Base-by-base conservation (phyloP, 2,797 vertebrate genomes). In the Clamator glandarius region DNA sequence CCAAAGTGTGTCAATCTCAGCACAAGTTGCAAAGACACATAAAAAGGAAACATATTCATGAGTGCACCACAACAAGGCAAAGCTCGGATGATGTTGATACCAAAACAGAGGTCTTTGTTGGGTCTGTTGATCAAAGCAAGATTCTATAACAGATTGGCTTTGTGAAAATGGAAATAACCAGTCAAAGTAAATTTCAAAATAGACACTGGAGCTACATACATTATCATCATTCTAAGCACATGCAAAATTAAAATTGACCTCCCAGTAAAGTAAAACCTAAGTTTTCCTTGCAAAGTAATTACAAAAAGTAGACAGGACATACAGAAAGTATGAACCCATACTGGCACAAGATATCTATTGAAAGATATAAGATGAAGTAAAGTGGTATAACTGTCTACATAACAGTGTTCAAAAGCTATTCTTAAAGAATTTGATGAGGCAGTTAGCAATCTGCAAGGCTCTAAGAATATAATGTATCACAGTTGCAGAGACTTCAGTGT, bases 161-260 rank as follows among this genome's bases (percentile, higher is more conserved):
- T 96, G 94, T 94, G 92, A 96, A 97, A 97, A 95, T 97, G 92
- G 95, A 96, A 96, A 96, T 97, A 96, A 95, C 95, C 94, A 96
- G 90, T 95, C 94, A 95, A 95, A 94, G 92, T 92, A 93, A 95
- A 97, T 90, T 97, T 94, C 93, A 96, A 96, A 97, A 95, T 94
- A 96, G 92, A 94, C 79, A 95, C 92, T 88, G 83, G 63, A 96
- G 83, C 94, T 92, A 94, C 95, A 95, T 80, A 78, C 92, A 91
- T 88, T 94, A 90, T 87, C 91, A 86, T 88, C 79, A 94, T 87
- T 93, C 91, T 66, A 86, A 91, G 73, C 87, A 94, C 91, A 84
- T 73, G 84, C 35, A 92, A 88, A 96, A 96, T 78, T 80, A 93
- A 88, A 94, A 91, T 79, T 96, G 96, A 96, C 96, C 96, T 95